A percentile compares a stretch with the other conserved stretches of the same genome.
phyloP scores from a whole-genome alignment of 1,140 invertebrate species.

The Drosophila varians region DNA sequence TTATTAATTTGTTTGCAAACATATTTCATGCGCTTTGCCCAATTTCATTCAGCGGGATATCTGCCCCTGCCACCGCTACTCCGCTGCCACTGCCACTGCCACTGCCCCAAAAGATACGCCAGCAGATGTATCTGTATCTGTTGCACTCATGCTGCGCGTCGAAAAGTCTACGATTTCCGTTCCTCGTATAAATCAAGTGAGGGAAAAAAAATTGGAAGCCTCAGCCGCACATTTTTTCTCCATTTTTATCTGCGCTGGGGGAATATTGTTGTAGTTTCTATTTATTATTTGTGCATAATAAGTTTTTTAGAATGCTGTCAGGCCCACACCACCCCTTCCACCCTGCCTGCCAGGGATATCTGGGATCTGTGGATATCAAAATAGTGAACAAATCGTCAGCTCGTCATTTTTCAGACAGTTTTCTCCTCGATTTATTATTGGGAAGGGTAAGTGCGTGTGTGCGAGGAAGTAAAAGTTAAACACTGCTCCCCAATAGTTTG shows the following conservation, averaged over 20 bases:
- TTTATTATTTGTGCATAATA: slow-evolving; percentile 81
- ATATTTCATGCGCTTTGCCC: slow-evolving; percentile 72
- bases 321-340: too few species aligned
- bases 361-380: slow-evolving; percentile 75
- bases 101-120: slow-evolving; percentile 25
- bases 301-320: slow-evolving; percentile 57
- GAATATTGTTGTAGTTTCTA: slow-evolving; percentile 27
- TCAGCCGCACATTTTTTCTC: slow-evolving; percentile 63
- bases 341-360: slow-evolving; percentile 38
- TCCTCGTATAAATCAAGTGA: slow-evolving; percentile 76
- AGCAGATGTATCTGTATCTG: slow-evolving; percentile 44
- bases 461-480: slow-evolving; percentile 40
- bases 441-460: slow-evolving; percentile 14
- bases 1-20: slow-evolving; percentile 82
- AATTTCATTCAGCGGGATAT: slow-evolving; percentile 60
- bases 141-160: slow-evolving; percentile 82
- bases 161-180: slow-evolving; percentile 81
- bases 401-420: slow-evolving; percentile 80
- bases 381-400: slow-evolving; percentile 80
- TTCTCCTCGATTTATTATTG: slow-evolving; percentile 67
- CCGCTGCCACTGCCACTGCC: background rate
- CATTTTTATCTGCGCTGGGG: slow-evolving; percentile 66
- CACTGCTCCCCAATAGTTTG: slow-evolving; percentile 12
- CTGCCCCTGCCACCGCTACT: background rate
- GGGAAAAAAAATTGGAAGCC: slow-evolving; percentile 4